These are phyloP conservation scores for Sebastes reedi DNA, from an alignment of 2,797 vertebrate species.

Conservation along the genomic window DNA sequence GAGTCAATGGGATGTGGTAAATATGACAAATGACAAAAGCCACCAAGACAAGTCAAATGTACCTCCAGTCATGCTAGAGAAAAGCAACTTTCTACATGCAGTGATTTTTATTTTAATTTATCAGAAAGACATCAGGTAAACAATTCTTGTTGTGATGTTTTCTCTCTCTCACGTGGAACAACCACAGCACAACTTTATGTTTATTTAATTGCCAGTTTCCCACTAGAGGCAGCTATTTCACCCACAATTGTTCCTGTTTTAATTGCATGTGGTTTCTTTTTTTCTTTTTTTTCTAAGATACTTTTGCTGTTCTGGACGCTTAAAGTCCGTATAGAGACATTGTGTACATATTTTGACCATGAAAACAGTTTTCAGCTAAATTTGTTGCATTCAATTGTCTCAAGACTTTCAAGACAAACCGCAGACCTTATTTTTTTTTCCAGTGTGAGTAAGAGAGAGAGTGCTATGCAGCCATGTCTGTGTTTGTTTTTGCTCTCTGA, in stretches of 20 bases:
- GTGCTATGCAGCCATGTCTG: not conserved
- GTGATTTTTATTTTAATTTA: not conserved
- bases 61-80: not conserved
- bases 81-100: not conserved
- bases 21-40: not conserved
- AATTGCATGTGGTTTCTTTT: not conserved
- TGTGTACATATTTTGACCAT: not conserved
- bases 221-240: not conserved
- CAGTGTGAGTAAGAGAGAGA: not conserved
- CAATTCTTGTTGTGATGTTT: not conserved
- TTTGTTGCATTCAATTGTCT: not conserved
- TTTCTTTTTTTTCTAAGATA: not conserved
- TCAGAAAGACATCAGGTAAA: not conserved
- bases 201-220: not conserved
- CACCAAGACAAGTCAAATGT: not conserved
- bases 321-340: no score
- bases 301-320: not conserved
- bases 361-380: not conserved
- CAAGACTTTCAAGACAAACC: not conserved
- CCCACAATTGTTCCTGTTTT: not conserved
- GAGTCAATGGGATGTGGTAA: slow-evolving; percentile 8
- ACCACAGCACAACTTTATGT: not conserved
- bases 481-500: slow-evolving; percentile 30
- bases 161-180: not conserved
- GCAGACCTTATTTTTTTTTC: not conserved